Conservation (phyloP, 2,797 vertebrate species). For the Furcifer pardalis region DNA sequence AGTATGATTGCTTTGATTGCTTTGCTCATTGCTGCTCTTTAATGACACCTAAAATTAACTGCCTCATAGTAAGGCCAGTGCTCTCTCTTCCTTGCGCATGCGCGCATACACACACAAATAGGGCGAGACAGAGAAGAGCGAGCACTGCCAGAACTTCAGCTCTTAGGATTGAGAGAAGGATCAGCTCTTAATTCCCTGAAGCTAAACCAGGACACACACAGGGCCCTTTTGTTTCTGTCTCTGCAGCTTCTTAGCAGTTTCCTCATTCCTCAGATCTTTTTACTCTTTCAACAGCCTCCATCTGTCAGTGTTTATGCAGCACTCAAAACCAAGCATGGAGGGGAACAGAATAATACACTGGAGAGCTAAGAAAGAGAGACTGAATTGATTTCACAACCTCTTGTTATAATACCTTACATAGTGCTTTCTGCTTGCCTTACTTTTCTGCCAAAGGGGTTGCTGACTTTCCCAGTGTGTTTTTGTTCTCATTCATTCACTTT, state of each 20-base stretch:
- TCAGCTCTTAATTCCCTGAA: conserved; percentile 29
- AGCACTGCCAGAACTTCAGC: neutral
- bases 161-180: conserved; percentile 15
- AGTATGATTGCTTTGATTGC: too few species aligned
- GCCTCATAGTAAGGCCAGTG: neutral
- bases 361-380: neutral
- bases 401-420: neutral
- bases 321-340: conserved; percentile 18
- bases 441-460: neutral
- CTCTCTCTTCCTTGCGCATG: too few species aligned
- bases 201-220: conserved; percentile 26
- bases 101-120: neutral
- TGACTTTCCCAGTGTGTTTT: neutral
- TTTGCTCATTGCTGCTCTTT: neutral
- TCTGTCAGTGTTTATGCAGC: conserved; percentile 24
- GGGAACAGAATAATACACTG: conserved; percentile 2
- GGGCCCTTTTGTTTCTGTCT: conserved; percentile 6
- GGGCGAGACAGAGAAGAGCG: neutral
- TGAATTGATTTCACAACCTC: neutral
- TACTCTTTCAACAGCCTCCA: conserved; percentile 18
- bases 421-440: neutral
- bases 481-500: neutral
- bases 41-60: neutral
- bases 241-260: conserved; percentile 34
- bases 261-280: conserved; percentile 29